phyloP scores from a whole-genome alignment of 37 sponge, comb jelly and placozoan species.

The Bolinopsis microptera region DNA sequence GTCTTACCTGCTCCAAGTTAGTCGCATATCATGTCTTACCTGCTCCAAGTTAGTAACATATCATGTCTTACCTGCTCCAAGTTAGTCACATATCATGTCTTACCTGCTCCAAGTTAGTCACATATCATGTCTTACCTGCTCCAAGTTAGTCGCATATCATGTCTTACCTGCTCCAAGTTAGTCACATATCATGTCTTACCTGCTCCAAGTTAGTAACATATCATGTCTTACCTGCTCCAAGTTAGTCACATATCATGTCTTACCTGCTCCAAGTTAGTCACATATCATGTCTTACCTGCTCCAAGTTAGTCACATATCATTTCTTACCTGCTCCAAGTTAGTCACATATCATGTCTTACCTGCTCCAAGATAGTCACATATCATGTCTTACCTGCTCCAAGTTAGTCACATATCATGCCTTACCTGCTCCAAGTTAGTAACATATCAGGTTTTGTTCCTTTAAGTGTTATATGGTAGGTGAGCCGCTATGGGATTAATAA shows the following conservation, averaged over 20 bases:
- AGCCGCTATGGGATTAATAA: too few relatives aligned
- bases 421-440: background rate
- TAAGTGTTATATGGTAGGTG: too few relatives aligned
- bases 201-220: background rate
- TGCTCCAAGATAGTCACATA: slow-evolving; percentile 2
- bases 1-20: background rate
- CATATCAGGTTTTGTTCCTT: too few relatives aligned
- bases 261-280: background rate
- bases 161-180: background rate
- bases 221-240: background rate
- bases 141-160: slow-evolving; percentile 3
- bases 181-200: background rate
- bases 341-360: background rate
- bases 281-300: background rate
- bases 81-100: background rate
- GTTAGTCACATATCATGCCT: background rate
- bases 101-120: background rate
- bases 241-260: slow-evolving; percentile 23
- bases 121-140: background rate
- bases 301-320: slow-evolving; percentile 19
- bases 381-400: background rate
- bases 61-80: background rate
- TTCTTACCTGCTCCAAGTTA: background rate
- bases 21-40: background rate
- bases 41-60: background rate